phyloP scores from a whole-genome alignment of 2,888 invertebrate genomes.

The Eledona agricola region DNA sequence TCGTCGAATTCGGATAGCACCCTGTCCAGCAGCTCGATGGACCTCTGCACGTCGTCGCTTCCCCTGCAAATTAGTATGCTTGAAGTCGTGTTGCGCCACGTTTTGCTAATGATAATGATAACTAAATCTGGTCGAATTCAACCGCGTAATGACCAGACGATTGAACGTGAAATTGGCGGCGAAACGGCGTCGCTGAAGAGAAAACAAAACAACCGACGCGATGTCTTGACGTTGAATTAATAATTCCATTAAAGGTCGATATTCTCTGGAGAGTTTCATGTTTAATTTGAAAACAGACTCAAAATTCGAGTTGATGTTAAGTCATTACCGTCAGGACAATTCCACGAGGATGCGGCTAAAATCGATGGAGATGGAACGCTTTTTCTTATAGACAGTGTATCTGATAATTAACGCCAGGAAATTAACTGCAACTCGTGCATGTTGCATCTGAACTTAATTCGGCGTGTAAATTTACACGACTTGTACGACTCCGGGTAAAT shows the following conservation, averaged over 20 bases:
- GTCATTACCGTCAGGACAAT: constrained; percentile 21
- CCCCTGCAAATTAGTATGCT: constrained; percentile 66
- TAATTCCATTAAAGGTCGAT: constrained; percentile 13
- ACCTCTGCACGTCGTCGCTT: constrained; percentile 88
- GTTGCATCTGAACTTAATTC: constrained; percentile 19
- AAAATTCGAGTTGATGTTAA: constrained; percentile 7
- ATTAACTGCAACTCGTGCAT: constrained; percentile 16
- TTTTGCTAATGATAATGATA: no score
- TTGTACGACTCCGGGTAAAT: constrained; percentile 20
- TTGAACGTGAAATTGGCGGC: no score
- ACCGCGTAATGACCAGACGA: no score
- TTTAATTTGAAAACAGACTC: constrained; percentile 15
- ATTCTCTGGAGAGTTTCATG: constrained; percentile 13
- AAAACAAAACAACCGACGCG: no score
- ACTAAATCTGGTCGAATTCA: no score
- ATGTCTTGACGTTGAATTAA: no score
- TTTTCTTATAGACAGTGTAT: no score
- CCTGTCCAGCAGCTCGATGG: constrained; percentile 86
- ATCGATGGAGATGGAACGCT: constrained; percentile 17
- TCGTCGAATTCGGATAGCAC: constrained; percentile 93
- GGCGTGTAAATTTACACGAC: constrained; percentile 16
- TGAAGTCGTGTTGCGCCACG: no score
- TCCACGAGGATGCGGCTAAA: constrained; percentile 28
- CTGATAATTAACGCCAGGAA: no score
- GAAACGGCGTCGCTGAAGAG: no score